A percentile compares a stretch with the other conserved stretches of the same genome.
These are phyloP conservation scores for Melipona quadrifasciata DNA, from an alignment of 1,140 invertebrate species.

Conservation along the genomic window DNA sequence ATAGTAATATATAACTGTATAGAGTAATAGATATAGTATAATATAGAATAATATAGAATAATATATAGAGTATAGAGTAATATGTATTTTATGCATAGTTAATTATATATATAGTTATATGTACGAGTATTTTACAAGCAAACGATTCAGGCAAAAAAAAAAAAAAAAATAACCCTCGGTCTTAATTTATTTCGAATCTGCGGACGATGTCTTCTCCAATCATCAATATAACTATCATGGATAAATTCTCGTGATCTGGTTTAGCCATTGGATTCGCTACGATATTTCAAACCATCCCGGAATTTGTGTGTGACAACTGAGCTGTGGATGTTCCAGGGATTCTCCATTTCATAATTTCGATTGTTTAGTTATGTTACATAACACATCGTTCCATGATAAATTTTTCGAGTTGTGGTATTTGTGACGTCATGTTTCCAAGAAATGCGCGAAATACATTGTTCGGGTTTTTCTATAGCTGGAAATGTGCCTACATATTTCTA, in stretches of 20 bases:
- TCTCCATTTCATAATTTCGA: not conserved
- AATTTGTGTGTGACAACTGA: slow-evolving; percentile 51
- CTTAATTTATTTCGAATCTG: slow-evolving; percentile 26
- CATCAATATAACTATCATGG: slow-evolving; percentile 13
- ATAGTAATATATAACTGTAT: no score
- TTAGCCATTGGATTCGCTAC: not conserved
- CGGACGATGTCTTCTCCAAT: slow-evolving; percentile 15
- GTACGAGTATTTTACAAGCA: not conserved
- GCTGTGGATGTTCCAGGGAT: slow-evolving; percentile 28
- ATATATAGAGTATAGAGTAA: no score
- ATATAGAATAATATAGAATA: no score
- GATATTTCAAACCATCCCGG: slow-evolving; percentile 27
- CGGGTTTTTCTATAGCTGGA: no score
- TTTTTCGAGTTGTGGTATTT: not conserved
- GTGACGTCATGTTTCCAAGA: not conserved
- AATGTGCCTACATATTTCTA: no score
- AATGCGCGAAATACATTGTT: no score
- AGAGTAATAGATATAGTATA: no score
- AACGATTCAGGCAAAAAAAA: not conserved
- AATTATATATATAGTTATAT: no score
- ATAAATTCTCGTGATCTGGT: slow-evolving; percentile 22
- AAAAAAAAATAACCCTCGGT: no score
- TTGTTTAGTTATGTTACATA: not conserved
- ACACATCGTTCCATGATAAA: slow-evolving; percentile 2
- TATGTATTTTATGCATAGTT: no score